Percentiles rank a stretch among this genome's conserved stretches.
Conservation (phyloP, 1,140 invertebrate species). For the Bombyx mori region DNA sequence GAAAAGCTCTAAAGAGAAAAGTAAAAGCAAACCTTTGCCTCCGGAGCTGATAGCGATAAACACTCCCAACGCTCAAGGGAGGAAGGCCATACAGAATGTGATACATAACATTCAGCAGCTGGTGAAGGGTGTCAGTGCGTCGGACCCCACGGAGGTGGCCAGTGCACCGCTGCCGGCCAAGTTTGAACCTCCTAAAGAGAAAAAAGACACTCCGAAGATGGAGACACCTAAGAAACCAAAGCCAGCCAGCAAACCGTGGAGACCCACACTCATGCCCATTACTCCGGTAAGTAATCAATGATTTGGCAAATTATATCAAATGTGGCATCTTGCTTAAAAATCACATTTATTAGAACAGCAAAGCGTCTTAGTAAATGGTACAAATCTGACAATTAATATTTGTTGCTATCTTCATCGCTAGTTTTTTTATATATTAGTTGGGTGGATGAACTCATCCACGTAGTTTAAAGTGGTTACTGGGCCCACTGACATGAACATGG, state of each 20-base stretch:
- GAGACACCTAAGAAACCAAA: constrained; percentile 68
- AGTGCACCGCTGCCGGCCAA: constrained; percentile 34
- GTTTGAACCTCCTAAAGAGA: constrained; percentile 33
- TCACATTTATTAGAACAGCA: no score
- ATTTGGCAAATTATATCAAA: not conserved
- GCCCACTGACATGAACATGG: no score
- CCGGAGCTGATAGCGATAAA: constrained; percentile 68
- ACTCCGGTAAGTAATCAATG: constrained; percentile 52
- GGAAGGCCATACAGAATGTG: constrained; percentile 65
- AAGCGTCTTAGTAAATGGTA: no score
- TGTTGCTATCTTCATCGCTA: no score
- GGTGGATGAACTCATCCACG: no score
- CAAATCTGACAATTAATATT: no score
- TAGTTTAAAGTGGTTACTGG: no score
- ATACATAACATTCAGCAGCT: constrained; percentile 67
- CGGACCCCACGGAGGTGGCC: constrained; percentile 52
- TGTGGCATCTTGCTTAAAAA: no score
- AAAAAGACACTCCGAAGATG: constrained; percentile 29
- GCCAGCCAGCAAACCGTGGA: constrained; percentile 73
- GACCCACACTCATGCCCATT: constrained; percentile 78
- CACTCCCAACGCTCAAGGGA: constrained; percentile 53
- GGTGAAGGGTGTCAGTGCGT: constrained; percentile 56
- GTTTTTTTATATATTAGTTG: no score
- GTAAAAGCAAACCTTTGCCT: constrained; percentile 46
- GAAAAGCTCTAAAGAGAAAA: constrained; percentile 37